These are phyloP conservation scores for Drosophila yakuba DNA, from an alignment of 1,140 invertebrate species.

Conservation along the genomic window DNA sequence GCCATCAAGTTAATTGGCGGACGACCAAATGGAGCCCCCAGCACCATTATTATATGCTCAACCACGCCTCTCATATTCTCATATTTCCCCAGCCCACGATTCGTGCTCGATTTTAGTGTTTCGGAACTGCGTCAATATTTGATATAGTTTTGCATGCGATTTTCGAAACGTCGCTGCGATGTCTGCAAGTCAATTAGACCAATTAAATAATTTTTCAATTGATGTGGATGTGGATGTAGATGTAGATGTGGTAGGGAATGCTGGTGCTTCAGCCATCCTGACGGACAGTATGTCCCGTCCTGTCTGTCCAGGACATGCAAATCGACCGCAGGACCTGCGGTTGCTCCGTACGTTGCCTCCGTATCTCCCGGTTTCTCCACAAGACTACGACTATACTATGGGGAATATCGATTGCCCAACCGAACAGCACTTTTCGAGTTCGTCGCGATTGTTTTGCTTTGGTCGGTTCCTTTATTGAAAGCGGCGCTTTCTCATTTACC, in stretches of 20 bases:
- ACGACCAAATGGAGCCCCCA: not conserved
- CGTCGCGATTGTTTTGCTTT: constrained; percentile 38
- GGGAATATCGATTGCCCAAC: constrained; percentile 42
- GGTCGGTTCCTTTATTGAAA: constrained; percentile 38
- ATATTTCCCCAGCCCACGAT: not conserved
- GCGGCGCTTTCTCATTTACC: constrained; percentile 26
- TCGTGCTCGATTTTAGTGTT: constrained; percentile 21
- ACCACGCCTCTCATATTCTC: not conserved
- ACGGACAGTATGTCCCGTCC: not conserved
- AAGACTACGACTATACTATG: not conserved
- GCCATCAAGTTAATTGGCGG: constrained; percentile 41
- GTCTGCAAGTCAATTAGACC: constrained; percentile 55
- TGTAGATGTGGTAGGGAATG: constrained; percentile 8
- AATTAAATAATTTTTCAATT: constrained; percentile 60
- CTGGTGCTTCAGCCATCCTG: constrained; percentile 15
- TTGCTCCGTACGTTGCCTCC: not conserved
- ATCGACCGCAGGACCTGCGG: constrained; percentile 30
- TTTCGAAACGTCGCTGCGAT: constrained; percentile 24
- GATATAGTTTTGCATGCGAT: constrained; percentile 34
- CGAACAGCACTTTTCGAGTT: constrained; percentile 26
- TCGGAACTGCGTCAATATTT: constrained; percentile 42
- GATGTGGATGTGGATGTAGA: constrained; percentile 16
- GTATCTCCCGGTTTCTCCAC: not conserved
- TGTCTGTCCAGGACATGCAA: constrained; percentile 24
- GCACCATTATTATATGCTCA: no score